Percentiles rank a stretch among this genome's conserved stretches.
These are phyloP conservation scores for Andrena hattorfiana DNA, from an alignment of 2,888 invertebrate species.

Conservation along the genomic window DNA sequence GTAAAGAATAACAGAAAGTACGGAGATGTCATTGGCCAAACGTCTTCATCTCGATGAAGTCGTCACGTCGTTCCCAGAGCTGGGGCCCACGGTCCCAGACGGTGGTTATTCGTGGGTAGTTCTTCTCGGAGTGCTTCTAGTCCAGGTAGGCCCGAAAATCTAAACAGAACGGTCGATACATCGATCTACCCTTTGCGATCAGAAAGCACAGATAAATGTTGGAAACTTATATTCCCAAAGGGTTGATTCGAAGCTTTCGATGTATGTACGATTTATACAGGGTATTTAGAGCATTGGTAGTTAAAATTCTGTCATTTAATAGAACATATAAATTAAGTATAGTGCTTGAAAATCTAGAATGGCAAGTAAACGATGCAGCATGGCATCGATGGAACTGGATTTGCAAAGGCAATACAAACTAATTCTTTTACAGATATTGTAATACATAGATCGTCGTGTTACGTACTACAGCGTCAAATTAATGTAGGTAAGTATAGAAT, in stretches of 20 bases:
- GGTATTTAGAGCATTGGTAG: constrained; percentile 49
- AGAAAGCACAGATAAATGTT: background rate
- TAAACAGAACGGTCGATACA: background rate
- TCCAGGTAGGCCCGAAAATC: constrained; percentile 85
- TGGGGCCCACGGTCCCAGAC: constrained; percentile 89
- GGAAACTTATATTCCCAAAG: background rate
- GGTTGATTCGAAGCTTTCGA: background rate
- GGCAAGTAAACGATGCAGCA: background rate
- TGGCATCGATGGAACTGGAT: background rate
- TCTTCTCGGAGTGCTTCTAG: constrained; percentile 87
- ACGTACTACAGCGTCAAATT: background rate
- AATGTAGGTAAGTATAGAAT: constrained; percentile 46
- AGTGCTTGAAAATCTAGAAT: background rate
- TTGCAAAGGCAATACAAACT: constrained; percentile 9
- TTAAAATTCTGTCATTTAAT: background rate
- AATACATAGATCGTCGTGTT: background rate
- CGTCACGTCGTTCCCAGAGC: constrained; percentile 88
- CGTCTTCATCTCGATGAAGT: constrained; percentile 86
- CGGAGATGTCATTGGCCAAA: constrained; percentile 72
- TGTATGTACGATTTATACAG: constrained; percentile 37
- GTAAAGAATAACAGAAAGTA: background rate
- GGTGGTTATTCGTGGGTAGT: constrained; percentile 90
- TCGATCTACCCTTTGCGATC: background rate
- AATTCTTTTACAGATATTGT: constrained; percentile 53
- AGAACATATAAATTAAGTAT: background rate